Evolutionary conservation across 2,797 vertebrate genomes (phyloP), one percentile per base, ranked within the genome.

Genomic region (Danio choprae): DNA sequence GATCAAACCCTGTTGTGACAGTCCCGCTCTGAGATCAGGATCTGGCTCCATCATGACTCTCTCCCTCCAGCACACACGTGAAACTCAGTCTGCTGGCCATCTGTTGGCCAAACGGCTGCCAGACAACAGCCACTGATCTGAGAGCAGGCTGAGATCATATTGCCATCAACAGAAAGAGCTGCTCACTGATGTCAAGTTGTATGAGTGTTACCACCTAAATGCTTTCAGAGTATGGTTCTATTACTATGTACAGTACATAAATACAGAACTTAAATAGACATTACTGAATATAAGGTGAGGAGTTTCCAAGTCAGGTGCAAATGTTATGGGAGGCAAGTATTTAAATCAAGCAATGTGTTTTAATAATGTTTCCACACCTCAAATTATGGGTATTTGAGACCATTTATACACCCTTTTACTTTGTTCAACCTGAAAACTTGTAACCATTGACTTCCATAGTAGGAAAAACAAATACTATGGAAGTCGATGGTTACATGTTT

Each of bases 41-140:
- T 70, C 81, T 84, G 84, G 80, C 80, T 77, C 73, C 73, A 53
- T 48, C 59, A 38, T 16, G 16, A 48, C 77, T 71, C 67, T 59
- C 53, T 77, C 51, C 53, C 63, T 77, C 64, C 64, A 68, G 53
- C 75, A 77, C 75, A 68, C 75, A 77, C 43, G 41, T 77, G 84
- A 86, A 86, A 86, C 69, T 79, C 82, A 77, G 80, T 81, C 82
- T 83, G 80, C 65, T 38, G 44, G 46, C 86, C 87, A 88, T 88
- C 87, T 88, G 87, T 80, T 82, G 82, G 75, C 13, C n/a, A 50
- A 58, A 18, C 67, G 56, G 67, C 68, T 79, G 84, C 81, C 79
- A 85, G 74, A 81, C 84, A 48, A 71, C 41, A 53, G 59, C 58
- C 51, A 74, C 80, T 84, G 80, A 86, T 84, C 80, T 78, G 74